Evolutionary conservation across 92 coral and sea anemone species (phyloP), one percentile per base, ranked within the genome.

Genomic region (Siderastrea siderea): DNA sequence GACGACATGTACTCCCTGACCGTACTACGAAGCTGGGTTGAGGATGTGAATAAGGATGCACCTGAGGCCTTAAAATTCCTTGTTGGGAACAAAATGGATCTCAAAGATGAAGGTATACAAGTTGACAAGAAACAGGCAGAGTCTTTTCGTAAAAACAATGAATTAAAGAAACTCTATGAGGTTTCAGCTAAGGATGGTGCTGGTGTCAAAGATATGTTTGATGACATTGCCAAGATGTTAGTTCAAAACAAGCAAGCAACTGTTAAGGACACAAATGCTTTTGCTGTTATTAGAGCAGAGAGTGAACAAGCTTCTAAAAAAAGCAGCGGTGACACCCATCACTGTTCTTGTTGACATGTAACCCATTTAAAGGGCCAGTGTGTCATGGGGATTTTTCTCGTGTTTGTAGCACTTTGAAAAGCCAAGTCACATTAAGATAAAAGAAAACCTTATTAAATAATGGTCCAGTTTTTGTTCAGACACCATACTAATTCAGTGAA

Each of bases 141-240:
- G 38, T 66, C 75, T 6, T 94, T 95, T 91, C 69, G 90, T 66
- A 88, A 81, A 43, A 91, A 86, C 80, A 96, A 88, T 57, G 87
- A 77, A 48, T 82, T 98, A 71, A 7, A 43, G 7, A 79, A 60
- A 50, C 47, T 50, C 19, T 98, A 83, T 82, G 74, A 85, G 57
- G 93, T 94, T 59, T 97, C 99, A 26, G 99, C 99, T 7, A 93
- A 93, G 78, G 92, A 98, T 59, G 99, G 98, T 13, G 97, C 93
- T 15, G 99, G 98, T 17, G 86, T 97, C 26, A 81, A 78, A 12
- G 97, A 93, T 68, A 97, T 97, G 99, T 97, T 97, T 88, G 84
- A 86, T 16, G 76, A 80, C 58, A 87, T 82, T n/a, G 68, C 66
- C 46, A 82, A 69, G 78, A 43, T 82, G 57, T 17, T 82, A 78